A percentile compares a stretch with the other conserved stretches of the same genome.
These are phyloP conservation scores for Andrena flavipes DNA, from an alignment of 2,888 invertebrate species.

Conservation along the genomic window DNA sequence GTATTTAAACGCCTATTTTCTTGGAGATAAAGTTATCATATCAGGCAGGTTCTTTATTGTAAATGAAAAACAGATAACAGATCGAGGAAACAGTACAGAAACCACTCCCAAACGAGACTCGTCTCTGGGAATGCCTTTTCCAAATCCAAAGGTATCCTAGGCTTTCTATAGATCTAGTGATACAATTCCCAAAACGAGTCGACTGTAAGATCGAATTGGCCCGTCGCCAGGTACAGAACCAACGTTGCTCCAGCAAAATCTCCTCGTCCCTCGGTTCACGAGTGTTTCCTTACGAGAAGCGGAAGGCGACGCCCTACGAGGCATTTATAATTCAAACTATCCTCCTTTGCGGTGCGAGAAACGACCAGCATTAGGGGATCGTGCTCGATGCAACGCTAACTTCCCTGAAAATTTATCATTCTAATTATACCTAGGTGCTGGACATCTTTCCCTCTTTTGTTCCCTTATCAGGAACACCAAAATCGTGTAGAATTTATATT, in stretches of 20 bases:
- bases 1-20: too few species aligned
- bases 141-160: conserved; percentile 3
- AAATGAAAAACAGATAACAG: neutral
- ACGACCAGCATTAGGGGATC: conserved; percentile 13
- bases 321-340: conserved; percentile 69
- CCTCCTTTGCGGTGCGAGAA: conserved; percentile 51
- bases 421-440: conserved; percentile 71
- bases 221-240: conserved; percentile 53
- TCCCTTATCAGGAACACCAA: neutral
- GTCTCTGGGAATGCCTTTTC: neutral
- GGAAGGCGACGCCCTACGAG: conserved; percentile 37
- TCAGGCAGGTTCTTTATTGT: neutral
- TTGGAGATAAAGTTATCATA: too few species aligned
- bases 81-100: neutral
- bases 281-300: conserved; percentile 41
- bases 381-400: conserved; percentile 59
- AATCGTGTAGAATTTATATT: conserved; percentile 1
- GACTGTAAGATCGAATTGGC: conserved; percentile 70
- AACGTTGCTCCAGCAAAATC: conserved; percentile 58
- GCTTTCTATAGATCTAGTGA: conserved; percentile 50
- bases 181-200: conserved; percentile 60
- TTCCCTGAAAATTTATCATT: conserved; percentile 77
- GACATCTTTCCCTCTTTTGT: conserved; percentile 15
- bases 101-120: neutral
- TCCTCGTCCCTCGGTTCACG: conserved; percentile 7